Evolutionary conservation across 37 sponge, comb jelly and placozoan genomes (phyloP).

Genomic region (Oscarella lobularis): DNA sequence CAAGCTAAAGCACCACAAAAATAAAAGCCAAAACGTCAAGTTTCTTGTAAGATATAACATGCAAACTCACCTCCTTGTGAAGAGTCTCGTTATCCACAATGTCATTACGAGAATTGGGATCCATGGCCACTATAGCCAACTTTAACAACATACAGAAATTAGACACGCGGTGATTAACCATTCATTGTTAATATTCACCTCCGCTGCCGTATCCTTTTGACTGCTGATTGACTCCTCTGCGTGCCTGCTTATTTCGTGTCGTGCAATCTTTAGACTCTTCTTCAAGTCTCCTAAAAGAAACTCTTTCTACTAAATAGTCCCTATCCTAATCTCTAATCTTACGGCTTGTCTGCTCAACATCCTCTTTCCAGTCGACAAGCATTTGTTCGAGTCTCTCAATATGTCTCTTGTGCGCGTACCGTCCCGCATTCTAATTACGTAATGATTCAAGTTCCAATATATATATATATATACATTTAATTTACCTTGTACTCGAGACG

Average conservation of each 20-base stretch:
- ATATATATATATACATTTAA: no score
- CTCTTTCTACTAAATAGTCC: no score
- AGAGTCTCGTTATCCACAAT: slow-evolving; percentile 43
- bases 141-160: no score
- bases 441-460: no score
- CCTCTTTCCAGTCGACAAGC: background rate
- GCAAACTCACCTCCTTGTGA: slow-evolving; percentile 19
- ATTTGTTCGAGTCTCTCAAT: background rate
- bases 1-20: slow-evolving; percentile 17
- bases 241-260: background rate
- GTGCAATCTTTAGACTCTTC: background rate
- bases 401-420: background rate
- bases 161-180: no score
- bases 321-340: no score
- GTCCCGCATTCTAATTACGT: background rate
- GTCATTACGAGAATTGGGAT: slow-evolving; percentile 21
- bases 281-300: background rate
- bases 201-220: background rate
- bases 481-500: background rate
- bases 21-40: background rate
- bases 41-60: no score
- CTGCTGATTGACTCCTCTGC: background rate
- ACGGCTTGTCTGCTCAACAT: background rate
- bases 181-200: background rate
- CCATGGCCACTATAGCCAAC: slow-evolving; percentile 6